Evolutionary conservation across 2,797 vertebrate species (phyloP).

Genomic region (Fistularia commersonii): DNA sequence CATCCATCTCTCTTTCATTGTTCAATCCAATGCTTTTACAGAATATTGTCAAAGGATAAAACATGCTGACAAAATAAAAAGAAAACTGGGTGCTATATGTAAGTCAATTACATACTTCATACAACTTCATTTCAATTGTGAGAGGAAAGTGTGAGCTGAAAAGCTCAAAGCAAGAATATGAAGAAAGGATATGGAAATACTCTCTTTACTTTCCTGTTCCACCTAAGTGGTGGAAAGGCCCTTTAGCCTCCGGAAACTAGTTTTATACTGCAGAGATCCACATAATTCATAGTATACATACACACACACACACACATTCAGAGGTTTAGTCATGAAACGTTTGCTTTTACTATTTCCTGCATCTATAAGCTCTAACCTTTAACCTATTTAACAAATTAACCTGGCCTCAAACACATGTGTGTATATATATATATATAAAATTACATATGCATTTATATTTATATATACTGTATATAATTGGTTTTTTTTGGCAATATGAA

Average conservation of each 20-base stretch:
- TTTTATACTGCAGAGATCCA: constrained; percentile 22
- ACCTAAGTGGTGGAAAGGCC: constrained; percentile 43
- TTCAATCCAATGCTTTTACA: constrained; percentile 36
- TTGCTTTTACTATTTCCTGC: constrained; percentile 40
- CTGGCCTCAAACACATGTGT: too few species aligned
- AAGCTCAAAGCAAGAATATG: constrained; percentile 47
- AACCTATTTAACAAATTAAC: too few species aligned
- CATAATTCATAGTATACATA: constrained; percentile 16
- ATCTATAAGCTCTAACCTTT: too few species aligned
- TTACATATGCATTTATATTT: too few species aligned
- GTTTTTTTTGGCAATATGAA: too few species aligned
- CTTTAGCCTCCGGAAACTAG: constrained; percentile 37
- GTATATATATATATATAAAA: too few species aligned
- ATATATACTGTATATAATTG: too few species aligned
- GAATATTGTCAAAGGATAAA: constrained; percentile 45
- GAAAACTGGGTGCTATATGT: constrained; percentile 46
- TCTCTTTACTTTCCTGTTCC: constrained; percentile 29
- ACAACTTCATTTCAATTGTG: constrained; percentile 42
- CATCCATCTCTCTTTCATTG: constrained; percentile 36
- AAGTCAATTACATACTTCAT: constrained; percentile 64
- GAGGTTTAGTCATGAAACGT: constrained; percentile 24
- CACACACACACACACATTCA: constrained; percentile 4
- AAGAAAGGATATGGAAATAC: constrained; percentile 49
- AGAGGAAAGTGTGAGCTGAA: constrained; percentile 31
- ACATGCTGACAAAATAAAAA: constrained; percentile 25